Percentiles rank a stretch among this genome's conserved stretches.
phyloP scores from a whole-genome alignment of 1,140 invertebrate genomes.

The Sitodiplosis mosellana region DNA sequence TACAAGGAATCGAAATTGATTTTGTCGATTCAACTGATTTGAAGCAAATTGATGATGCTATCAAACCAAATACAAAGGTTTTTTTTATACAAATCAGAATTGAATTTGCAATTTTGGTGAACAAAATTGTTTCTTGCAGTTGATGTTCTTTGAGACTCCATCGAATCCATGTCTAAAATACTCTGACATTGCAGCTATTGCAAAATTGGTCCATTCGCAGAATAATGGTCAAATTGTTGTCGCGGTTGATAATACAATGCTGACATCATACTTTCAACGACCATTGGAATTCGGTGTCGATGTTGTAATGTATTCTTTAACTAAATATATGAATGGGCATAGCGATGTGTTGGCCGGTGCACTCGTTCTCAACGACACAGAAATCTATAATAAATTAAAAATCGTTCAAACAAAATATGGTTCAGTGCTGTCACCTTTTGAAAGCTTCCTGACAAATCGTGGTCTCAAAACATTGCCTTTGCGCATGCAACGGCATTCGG shows the following conservation, averaged over 20 bases:
- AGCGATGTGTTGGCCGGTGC: slow-evolving; percentile 33
- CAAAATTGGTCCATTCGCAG: slow-evolving; percentile 30
- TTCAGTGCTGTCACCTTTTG: slow-evolving; percentile 64
- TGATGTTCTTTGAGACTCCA: slow-evolving; percentile 71
- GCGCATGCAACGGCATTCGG: slow-evolving; percentile 57
- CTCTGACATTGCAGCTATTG: slow-evolving; percentile 47
- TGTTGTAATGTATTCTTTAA: slow-evolving; percentile 57
- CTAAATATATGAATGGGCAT: slow-evolving; percentile 81
- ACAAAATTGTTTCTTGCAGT: not conserved
- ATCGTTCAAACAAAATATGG: slow-evolving; percentile 29
- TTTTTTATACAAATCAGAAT: slow-evolving; percentile 29
- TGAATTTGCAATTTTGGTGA: slow-evolving; percentile 19
- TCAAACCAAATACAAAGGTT: slow-evolving; percentile 59
- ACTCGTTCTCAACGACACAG: not conserved
- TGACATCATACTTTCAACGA: slow-evolving; percentile 61
- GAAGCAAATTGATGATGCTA: slow-evolving; percentile 35
- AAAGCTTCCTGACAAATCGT: slow-evolving; percentile 56
- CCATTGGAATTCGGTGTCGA: slow-evolving; percentile 70
- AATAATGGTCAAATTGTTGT: slow-evolving; percentile 30
- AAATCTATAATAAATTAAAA: not conserved
- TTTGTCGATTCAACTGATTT: slow-evolving; percentile 52
- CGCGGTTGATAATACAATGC: slow-evolving; percentile 72
- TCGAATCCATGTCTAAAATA: slow-evolving; percentile 68
- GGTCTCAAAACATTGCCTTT: slow-evolving; percentile 60
- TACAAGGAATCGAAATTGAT: slow-evolving; percentile 39